Conservation (phyloP, 2,797 vertebrate species). For the Anniella stebbinsi region DNA sequence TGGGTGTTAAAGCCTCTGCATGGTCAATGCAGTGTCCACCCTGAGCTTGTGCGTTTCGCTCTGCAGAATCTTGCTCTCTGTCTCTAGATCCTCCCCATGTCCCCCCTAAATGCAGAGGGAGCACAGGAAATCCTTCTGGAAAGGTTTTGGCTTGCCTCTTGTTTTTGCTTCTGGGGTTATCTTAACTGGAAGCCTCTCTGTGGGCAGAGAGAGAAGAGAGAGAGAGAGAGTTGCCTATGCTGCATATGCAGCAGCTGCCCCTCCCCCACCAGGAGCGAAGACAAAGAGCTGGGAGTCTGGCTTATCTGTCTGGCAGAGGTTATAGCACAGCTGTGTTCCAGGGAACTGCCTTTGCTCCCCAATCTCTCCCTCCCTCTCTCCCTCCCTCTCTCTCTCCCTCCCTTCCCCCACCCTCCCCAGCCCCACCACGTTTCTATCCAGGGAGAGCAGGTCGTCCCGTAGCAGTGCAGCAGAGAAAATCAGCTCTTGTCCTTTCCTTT, state of each 20-base stretch:
- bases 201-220: background rate
- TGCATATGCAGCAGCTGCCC: constrained; percentile 29
- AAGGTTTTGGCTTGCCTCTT: constrained; percentile 32
- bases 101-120: background rate
- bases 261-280: constrained; percentile 15
- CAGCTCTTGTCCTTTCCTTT: constrained; percentile 11
- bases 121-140: constrained; percentile 30
- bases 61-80: background rate
- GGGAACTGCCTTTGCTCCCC: constrained; percentile 1
- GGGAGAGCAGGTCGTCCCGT: background rate
- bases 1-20: background rate
- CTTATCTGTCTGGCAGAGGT: constrained; percentile 34
- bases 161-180: constrained; percentile 33
- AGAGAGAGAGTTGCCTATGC: background rate
- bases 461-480: background rate
- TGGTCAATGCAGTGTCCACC: background rate
- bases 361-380: no score
- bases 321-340: constrained; percentile 24
- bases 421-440: background rate
- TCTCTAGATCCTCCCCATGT: background rate
- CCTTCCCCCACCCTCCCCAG: background rate
- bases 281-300: constrained; percentile 33
- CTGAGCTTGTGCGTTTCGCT: background rate
- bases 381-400: no score
- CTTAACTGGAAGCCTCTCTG: constrained; percentile 10